These are phyloP conservation scores for Trematocara marginatum DNA, from an alignment of 2,113 vertebrate species.

Conservation along the genomic window DNA sequence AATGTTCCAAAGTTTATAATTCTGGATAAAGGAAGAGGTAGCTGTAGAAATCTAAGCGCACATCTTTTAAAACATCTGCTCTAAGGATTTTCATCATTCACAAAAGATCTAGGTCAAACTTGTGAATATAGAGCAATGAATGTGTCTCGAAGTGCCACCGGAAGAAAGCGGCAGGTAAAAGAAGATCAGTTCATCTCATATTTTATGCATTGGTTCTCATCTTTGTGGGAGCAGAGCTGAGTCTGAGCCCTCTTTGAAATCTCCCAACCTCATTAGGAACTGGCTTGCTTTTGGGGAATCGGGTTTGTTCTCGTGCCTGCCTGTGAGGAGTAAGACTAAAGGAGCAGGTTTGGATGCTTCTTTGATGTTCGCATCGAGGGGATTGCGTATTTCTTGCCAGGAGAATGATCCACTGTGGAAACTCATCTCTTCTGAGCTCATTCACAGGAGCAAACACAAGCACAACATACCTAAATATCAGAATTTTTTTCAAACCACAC, in stretches of 20 bases:
- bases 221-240: neutral
- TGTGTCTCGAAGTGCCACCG: neutral
- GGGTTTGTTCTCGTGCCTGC: neutral
- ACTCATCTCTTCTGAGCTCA: neutral
- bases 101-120: neutral
- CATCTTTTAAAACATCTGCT: neutral
- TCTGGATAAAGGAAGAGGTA: neutral
- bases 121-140: neutral
- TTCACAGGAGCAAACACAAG: neutral
- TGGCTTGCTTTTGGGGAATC: neutral
- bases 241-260: slow-evolving; percentile 41
- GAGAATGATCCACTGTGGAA: neutral
- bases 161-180: neutral
- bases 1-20: neutral
- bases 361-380: slow-evolving; percentile 25
- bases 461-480: neutral
- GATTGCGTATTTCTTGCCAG: neutral
- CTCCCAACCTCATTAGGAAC: slow-evolving; percentile 28
- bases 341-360: neutral
- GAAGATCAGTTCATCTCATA: slow-evolving; percentile 6
- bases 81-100: neutral
- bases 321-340: neutral
- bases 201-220: slow-evolving; percentile 12
- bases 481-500: neutral
- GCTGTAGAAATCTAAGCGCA: neutral